Base-by-base conservation (phyloP, 2,888 invertebrate genomes). In the Sceliomorpha sp. region DNA sequence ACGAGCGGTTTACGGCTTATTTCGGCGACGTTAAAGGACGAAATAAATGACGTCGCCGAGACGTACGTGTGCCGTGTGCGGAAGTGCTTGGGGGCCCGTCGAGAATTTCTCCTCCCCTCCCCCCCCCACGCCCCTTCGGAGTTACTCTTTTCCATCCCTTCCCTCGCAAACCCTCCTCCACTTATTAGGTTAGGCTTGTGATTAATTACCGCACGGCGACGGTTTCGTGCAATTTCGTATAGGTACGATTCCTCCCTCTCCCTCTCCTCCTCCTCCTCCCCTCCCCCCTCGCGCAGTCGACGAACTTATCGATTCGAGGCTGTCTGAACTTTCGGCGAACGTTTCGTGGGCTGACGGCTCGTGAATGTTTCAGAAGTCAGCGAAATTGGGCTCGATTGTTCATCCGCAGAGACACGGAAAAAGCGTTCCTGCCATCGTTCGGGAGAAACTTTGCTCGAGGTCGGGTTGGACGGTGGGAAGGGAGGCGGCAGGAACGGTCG, bases 361-460 rank as follows among this genome's bases (percentile, higher is more conserved):
- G 56, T 50, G 44, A 60, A 59, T 70, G 68, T 68, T 69, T 66
- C 53, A 45, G 55, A 40, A 62, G 62, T 64, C 45, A 59, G 64
- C 56, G 39, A 64, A 70, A 68, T 70, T 66, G 66, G 36, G 51
- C 53, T 58, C 53, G 55, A 69, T 63, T 63, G 58, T 63, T 63
- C 59, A 48, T 50, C 42, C 39, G 37, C 29, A 17, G 55, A 55
- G 64, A 64, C 56, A 27, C 13, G 66, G 60, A 62, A 70, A 70
- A 70, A 66, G 62, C 47, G 48, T 47, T 66, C n/a, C 44, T 20
- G 48, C 37, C 47, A 10, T 44, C 44, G 47, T 14, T n/a, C n/a
- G 55, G 27, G 60, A 34, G 34, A 56, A 70, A 70, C 56, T 70
- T 63, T 32, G 39, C 34, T 55, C 37, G n/a, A n/a, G 20, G 20